A percentile compares a stretch with the other conserved stretches of the same genome.
Conservation (phyloP, 2,888 invertebrate species). For the Erebia palarica region DNA sequence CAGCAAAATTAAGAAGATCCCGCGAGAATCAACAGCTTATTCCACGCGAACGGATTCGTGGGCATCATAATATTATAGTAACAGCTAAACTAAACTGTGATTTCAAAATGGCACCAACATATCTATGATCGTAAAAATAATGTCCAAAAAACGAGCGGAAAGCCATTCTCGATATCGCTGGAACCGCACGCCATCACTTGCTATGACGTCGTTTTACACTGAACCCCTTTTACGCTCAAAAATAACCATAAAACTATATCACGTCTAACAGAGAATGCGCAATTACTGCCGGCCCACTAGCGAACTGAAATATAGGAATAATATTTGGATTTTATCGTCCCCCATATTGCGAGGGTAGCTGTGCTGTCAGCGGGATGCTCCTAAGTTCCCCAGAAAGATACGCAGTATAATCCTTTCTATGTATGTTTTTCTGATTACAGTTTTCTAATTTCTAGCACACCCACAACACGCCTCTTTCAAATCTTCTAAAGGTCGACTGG, state of each 20-base stretch:
- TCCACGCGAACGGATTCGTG: no score
- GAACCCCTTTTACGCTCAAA: slow-evolving; percentile 29
- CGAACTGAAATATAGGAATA: slow-evolving; percentile 41
- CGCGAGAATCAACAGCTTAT: no score
- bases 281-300: slow-evolving; percentile 41
- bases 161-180: slow-evolving; percentile 10
- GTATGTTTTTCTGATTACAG: no score
- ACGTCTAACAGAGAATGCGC: slow-evolving; percentile 31
- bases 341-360: slow-evolving; percentile 35
- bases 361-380: slow-evolving; percentile 19
- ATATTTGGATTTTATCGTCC: slow-evolving; percentile 42
- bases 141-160: slow-evolving; percentile 7
- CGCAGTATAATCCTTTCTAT: no score
- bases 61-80: no score
- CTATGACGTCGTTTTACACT: slow-evolving; percentile 25
- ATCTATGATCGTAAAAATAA: background rate
- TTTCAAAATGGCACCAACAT: background rate
- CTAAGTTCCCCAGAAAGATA: background rate
- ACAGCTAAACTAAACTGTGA: background rate
- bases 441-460: no score
- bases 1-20: no score
- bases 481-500: no score
- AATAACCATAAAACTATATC: slow-evolving; percentile 36
- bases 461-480: no score
- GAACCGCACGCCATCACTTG: slow-evolving; percentile 17